Evolutionary conservation across 2,888 invertebrate genomes (phyloP), one percentile per base, ranked within the genome.

Genomic region (Smittia aterrima): DNA sequence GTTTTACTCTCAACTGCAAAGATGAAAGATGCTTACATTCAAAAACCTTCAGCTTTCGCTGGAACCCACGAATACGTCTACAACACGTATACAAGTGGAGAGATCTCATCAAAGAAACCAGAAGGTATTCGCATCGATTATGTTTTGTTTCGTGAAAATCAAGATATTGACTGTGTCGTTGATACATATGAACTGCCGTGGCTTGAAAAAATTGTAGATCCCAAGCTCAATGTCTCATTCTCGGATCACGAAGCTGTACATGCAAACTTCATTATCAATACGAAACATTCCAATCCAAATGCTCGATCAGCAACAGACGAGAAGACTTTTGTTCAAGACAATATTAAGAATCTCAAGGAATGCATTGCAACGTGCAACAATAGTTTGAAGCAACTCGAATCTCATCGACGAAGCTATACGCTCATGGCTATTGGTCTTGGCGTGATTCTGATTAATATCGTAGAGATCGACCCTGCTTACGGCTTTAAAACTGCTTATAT

Each of bases 111-210:
- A 75, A 80, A 81, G 11, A 83, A 84, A 72, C 90, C 92, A 0
- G 84, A 88, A 54, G 97, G 97, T 18, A 92, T 93, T 81, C 88
- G 97, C 76, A 95, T 98, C 77, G 98, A 98, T 85, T 95, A 97
- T 81, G 91, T 98, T 77, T 84, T 97, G 78, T 93, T 89, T 80
- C 85, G 84, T 76, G n/a, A 75, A 1, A 81, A 85, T 47, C 77
- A 77, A 18, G 74, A 78, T 32, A 76, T 72, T 24, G 16, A 71
- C 18, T 74, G 24, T 62, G 67, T 75, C 25, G 82, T 87, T 62
- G 78, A 82, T 2, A 85, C 86, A 76, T 92, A 90, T 79, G 84
- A 85, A 9, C 87, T 91, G 76, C 93, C 95, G 0, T 85, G 94
- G 76, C 89, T 91, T 77, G 85, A 88, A 72, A 85, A 90, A 78